Percentiles rank a stretch among this genome's conserved stretches.
Conservation (phyloP, 2,888 invertebrate genomes). For the Lycaena phlaeas region DNA sequence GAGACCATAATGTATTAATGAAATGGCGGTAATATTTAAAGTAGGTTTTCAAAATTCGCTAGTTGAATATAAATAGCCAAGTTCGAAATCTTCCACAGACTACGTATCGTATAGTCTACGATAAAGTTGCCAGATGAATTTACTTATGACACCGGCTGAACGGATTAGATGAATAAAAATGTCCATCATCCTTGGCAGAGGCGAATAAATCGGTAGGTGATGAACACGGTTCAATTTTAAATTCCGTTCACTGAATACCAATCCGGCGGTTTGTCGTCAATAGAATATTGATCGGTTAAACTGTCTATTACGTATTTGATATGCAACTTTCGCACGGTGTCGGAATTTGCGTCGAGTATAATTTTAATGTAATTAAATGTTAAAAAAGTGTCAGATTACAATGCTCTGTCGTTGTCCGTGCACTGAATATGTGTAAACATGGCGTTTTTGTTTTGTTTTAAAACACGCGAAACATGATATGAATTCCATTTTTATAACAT, state of each 20-base stretch:
- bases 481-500: background rate
- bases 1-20: no score
- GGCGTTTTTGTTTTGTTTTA: background rate
- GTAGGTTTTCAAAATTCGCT: conserved; percentile 4
- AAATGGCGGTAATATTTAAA: background rate
- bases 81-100: background rate
- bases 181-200: conserved; percentile 21
- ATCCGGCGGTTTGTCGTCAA: conserved; percentile 12
- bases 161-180: conserved; percentile 22
- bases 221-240: conserved; percentile 20
- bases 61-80: conserved; percentile 4
- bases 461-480: background rate
- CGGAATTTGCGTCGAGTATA: background rate
- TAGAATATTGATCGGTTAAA: conserved; percentile 20
- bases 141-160: conserved; percentile 16
- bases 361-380: conserved; percentile 6
- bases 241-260: conserved; percentile 19
- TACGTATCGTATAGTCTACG: background rate
- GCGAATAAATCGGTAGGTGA: conserved; percentile 25
- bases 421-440: background rate
- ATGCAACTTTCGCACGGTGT: conserved; percentile 18
- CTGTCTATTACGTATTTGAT: conserved; percentile 13
- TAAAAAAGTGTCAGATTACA: conserved; percentile 2
- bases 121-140: conserved; percentile 8
- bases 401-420: background rate